These are phyloP conservation scores for Herpetotheres cachinnans DNA, from an alignment of 2,113 vertebrate genomes.

Conservation along the genomic window DNA sequence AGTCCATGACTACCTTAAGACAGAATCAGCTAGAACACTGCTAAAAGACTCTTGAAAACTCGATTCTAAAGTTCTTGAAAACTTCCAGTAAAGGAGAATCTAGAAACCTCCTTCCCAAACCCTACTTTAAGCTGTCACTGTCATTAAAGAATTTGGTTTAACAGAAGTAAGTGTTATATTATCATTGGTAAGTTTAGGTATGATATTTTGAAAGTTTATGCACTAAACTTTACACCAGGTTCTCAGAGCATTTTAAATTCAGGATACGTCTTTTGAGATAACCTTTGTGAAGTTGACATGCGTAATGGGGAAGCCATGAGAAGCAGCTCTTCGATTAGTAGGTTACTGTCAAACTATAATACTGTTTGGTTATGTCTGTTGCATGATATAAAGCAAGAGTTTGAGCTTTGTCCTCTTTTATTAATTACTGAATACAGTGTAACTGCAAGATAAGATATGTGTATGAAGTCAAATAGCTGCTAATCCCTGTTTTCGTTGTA, in stretches of 20 bases:
- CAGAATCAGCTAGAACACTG: not conserved
- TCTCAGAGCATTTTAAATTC: not conserved
- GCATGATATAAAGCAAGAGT: not conserved
- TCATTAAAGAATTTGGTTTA: not conserved
- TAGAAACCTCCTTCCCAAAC: not conserved
- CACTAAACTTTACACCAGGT: not conserved
- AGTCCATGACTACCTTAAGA: not conserved
- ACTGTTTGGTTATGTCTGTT: not conserved
- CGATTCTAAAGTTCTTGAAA: not conserved
- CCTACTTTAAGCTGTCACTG: not conserved
- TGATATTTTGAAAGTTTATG: not conserved
- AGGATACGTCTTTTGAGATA: not conserved
- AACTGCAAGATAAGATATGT: not conserved
- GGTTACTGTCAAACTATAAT: not conserved
- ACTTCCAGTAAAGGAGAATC: not conserved
- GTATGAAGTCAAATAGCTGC: not conserved
- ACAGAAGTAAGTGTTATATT: not conserved
- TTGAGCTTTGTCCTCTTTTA: not conserved
- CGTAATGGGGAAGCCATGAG: not conserved
- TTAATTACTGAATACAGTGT: not conserved
- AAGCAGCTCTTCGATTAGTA: not conserved
- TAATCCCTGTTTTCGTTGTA: not conserved
- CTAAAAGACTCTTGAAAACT: not conserved
- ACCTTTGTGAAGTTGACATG: not conserved
- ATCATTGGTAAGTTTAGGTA: not conserved